Evolutionary conservation across 2,888 invertebrate species (phyloP), one percentile per base, ranked within the genome.

Genomic region (Parasteatoda lunata): DNA sequence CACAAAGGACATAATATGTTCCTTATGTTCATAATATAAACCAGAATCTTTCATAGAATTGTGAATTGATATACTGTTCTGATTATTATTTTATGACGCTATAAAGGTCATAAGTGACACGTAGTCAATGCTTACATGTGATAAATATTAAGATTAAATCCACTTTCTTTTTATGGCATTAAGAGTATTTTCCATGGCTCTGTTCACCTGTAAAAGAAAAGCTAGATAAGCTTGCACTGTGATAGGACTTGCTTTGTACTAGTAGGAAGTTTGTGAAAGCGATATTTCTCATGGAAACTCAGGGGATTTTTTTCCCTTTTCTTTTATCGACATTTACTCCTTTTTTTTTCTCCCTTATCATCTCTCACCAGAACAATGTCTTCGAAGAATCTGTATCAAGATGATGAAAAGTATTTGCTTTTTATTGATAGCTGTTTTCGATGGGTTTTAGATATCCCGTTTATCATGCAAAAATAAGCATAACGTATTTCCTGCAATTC

Each of bases 281-380:
- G 73, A 84, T 84, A 71, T 77, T 84, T 84, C 77, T 77, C 72
- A 54, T 64, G 71, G 77, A 64, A 83, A 76, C 72, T 77, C 77
- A 52, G 30, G 77, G 72, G 83, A 77, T 64, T 30, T 59, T 73
- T 72, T 79, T 65, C 48, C n/a, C 68, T 70, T n/a, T 59, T 78
- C 54, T 59, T 84, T 78, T 75, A 75, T 78, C 78, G 47, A n/a
- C 73, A 75, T 84, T 64, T 75, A 30, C 69, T 76, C 64, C 59
- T 70, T 70, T 76, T 65, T n/a, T 68, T 68, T 77, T 52, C 54
- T 73, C 69, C 71, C 85, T 85, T 85, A 85, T 85, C 85, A 80
- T 85, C 85, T 79, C 64, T 75, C 64, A 76, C 48, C 85, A 85
- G 85, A 59, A 78, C 54, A 71, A 68, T 59, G 30, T 30, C 30